Conservation (phyloP, 2,888 invertebrate species). For the Trichogramma evanescens region DNA sequence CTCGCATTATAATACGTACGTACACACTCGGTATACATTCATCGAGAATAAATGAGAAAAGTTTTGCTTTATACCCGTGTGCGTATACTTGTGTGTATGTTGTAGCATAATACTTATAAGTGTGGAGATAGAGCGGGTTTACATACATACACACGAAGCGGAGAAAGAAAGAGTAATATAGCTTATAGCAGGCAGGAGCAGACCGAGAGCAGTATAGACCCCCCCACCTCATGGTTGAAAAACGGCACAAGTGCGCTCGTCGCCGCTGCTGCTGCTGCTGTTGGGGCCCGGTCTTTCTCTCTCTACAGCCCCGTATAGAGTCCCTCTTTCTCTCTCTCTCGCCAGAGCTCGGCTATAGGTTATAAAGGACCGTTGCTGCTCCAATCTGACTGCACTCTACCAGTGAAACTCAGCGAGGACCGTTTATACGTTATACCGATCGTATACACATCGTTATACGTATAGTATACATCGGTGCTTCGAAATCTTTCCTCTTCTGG, state of each 20-base stretch:
- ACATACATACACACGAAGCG: neutral
- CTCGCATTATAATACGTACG: no score
- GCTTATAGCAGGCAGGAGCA: neutral
- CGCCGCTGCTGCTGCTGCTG: no score
- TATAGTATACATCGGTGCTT: no score
- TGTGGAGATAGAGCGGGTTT: neutral
- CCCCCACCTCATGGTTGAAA: no score
- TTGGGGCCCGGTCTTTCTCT: no score
- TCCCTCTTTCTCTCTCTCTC: conserved; percentile 12
- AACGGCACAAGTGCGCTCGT: no score
- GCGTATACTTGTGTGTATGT: neutral
- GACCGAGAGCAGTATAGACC: neutral
- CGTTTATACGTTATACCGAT: neutral
- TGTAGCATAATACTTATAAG: neutral
- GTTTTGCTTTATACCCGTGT: neutral
- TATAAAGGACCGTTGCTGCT: conserved; percentile 44
- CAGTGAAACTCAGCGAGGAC: conserved; percentile 41
- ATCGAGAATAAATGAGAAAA: neutral
- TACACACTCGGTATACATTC: no score
- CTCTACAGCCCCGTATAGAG: no score
- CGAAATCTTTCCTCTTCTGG: no score
- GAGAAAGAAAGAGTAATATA: neutral
- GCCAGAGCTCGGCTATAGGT: conserved; percentile 40
- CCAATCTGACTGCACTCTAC: conserved; percentile 45
- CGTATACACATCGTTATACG: no score